These are phyloP conservation scores for Campoplex nolae DNA, from an alignment of 2,888 invertebrate species.

Conservation along the genomic window DNA sequence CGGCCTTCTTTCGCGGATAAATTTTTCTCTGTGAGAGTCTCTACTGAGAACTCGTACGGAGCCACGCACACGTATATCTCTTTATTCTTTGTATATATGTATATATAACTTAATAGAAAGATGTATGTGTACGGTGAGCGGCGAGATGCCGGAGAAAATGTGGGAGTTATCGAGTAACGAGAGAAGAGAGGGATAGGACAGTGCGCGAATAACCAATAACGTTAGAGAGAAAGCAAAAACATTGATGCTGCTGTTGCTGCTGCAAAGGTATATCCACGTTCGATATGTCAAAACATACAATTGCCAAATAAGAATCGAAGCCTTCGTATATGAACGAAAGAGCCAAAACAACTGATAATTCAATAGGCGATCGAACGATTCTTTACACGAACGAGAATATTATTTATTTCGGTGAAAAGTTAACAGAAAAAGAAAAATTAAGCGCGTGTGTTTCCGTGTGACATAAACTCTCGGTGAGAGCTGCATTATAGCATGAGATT, in stretches of 20 bases:
- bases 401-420: not conserved
- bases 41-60: not conserved
- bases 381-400: not conserved
- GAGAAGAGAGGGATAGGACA: conserved; percentile 8
- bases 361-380: not conserved
- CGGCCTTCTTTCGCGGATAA: conserved; percentile 31
- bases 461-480: not conserved
- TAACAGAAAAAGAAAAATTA: not conserved
- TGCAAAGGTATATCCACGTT: not conserved
- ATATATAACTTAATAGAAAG: not conserved
- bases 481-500: conserved; percentile 11
- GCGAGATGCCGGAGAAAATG: conserved; percentile 4
- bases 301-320: conserved; percentile 24
- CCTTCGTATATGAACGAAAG: not conserved
- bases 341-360: not conserved
- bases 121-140: not conserved
- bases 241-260: conserved; percentile 3
- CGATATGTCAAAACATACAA: conserved; percentile 2
- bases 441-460: conserved; percentile 1
- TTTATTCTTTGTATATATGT: not conserved
- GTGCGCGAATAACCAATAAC: conserved; percentile 43
- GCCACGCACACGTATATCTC: not conserved
- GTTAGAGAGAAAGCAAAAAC: conserved; percentile 46
- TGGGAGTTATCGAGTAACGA: not conserved
- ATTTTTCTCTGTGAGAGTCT: not conserved